Evolutionary conservation across 2,888 invertebrate species (phyloP), one percentile per base, ranked within the genome.

Genomic region (Harpagoxenus sublaevis): DNA sequence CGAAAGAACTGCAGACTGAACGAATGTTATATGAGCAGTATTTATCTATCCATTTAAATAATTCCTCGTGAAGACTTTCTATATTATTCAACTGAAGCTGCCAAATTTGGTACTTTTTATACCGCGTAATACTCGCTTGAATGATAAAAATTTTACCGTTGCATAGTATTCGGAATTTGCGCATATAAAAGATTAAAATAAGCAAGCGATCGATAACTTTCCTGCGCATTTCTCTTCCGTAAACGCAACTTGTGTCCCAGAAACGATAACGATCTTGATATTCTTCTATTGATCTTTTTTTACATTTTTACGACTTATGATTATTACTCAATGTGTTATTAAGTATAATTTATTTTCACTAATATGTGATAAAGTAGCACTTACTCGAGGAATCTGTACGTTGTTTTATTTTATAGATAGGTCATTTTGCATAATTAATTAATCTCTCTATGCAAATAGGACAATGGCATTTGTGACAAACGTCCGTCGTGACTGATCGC

Each of bases 31-130:
- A 75, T 10, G 39, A 79, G 3, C 31, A 35, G 4, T 60, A 66
- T 53, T 77, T 60, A 71, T 39, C 39, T 79, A 60, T 39, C 57
- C 45, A 48, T 15, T 79, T 48, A 71, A 60, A 60, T 6, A 18
- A 68, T 9, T 45, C 39, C 10, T 55, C n/a, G 9, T 48, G 70
- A 5, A 70, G 57, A 23, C 18, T 66, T n/a, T 70, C 3, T 45
- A 48, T 35, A 45, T 31, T 28, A 65, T 28, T 77, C 42, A 79
- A 71, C 18, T 79, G 23, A 71, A 48, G n/a, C 23, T 79, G 71
- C 71, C 79, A 79, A 71, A 79, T 79, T 70, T 71, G 23, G 48
- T 79, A 71, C 35, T 71, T 78, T 79, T 71, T 79, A 79, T 79
- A 79, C 2, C 10, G 35, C 8, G 35, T 39, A 45, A 45, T 31